Evolutionary conservation across 2,888 invertebrate species (phyloP), one percentile per base, ranked within the genome.

Genomic region (Lottia gigantea): DNA sequence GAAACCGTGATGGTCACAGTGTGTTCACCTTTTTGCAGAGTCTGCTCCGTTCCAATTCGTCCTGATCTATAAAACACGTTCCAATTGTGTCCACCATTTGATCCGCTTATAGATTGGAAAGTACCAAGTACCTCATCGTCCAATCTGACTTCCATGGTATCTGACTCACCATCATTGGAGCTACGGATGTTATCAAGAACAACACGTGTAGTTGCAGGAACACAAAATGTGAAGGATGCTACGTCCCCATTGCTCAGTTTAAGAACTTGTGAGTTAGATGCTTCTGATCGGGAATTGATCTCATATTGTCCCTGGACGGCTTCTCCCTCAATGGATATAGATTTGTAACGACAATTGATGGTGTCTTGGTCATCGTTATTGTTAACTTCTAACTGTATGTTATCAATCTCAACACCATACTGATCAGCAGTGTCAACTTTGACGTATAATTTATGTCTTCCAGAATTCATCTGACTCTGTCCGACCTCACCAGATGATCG

Each of bases 321-420:
- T 40, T 40, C 40, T 11, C 40, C 40, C 7, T 40, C 40, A 40
- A 40, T 40, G 6, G 11, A 11, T 40, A 40, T 40, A 40, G 6
- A 1, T 40, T 11, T 6, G 40, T 8, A 6, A 40, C 11, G 1
- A 40, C 40, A 40, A 8, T 11, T 40, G 40, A 40, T 8, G 8
- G 40, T 40, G 1, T 23, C 19, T 23, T 23, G 19, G 55, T 23
- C 55, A 23, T 55, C 12, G 4, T 74, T 68, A 61, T 80, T 80
- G 11, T 71, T 70, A 7, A 82, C 66, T 3, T 76, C 74, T 2
- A 82, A 68, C 19, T 77, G 76, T 6, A 80, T 68, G 47, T 78
- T 75, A 67, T 82, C 82, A 16, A 82, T 67, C 8, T 80, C 80
- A 15, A 82, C 75, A 16, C 78, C 25, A 71, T 78, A 55, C 12